Conservation (phyloP, 2,888 invertebrate species). For the Platerodrilus igneus region DNA sequence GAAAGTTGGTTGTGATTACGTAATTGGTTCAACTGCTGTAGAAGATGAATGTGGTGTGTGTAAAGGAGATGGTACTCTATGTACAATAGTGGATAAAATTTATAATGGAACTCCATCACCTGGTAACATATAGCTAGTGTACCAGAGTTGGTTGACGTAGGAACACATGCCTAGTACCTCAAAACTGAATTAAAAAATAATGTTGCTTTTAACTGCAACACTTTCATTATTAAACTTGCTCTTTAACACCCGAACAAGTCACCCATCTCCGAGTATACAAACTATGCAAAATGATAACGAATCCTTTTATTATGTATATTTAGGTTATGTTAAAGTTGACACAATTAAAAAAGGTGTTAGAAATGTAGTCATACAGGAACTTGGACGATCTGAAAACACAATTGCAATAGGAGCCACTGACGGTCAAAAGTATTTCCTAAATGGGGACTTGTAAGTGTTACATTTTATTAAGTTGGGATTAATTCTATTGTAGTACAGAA, state of each 20-base stretch:
- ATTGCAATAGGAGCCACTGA: constrained; percentile 53
- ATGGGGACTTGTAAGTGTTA: constrained; percentile 56
- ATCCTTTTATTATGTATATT: no score
- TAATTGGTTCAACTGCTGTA: constrained; percentile 58
- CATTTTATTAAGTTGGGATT: constrained; percentile 12
- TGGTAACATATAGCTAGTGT: no score
- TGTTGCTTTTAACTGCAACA: no score
- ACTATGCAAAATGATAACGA: no score
- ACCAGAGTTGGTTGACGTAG: no score
- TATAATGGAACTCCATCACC: constrained; percentile 46
- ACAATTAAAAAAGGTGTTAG: constrained; percentile 57
- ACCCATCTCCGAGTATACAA: no score
- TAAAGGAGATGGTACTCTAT: constrained; percentile 63
- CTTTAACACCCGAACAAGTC: no score
- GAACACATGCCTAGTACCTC: no score
- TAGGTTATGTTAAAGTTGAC: constrained; percentile 55
- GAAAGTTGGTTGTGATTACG: constrained; percentile 65
- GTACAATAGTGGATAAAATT: constrained; percentile 54
- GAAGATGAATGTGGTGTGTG: constrained; percentile 67
- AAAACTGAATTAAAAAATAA: no score
- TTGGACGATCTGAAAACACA: constrained; percentile 52
- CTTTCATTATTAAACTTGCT: no score
- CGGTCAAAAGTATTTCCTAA: constrained; percentile 54
- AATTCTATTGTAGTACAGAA: constrained; percentile 35
- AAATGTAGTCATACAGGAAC: constrained; percentile 58